Conservation (phyloP, 2,797 vertebrate species). For the Chiloscyllium punctatum region DNA sequence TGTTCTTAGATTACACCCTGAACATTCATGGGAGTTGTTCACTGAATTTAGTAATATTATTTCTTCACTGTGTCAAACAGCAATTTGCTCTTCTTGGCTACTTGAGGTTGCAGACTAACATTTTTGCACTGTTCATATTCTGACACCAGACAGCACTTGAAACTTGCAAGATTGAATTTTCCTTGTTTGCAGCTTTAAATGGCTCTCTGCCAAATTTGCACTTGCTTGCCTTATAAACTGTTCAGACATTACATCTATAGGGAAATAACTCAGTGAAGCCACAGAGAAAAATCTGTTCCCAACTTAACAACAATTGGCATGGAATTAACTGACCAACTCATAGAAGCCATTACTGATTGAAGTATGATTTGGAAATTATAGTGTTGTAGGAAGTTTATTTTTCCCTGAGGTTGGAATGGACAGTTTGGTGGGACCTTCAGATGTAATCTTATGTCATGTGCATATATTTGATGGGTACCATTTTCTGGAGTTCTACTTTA, state of each 20-base stretch:
- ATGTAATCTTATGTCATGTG: not conserved
- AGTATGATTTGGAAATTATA: too few relatives aligned
- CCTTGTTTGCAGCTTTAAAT: not conserved
- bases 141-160: not conserved
- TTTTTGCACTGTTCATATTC: not conserved
- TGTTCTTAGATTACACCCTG: not conserved
- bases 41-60: not conserved
- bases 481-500: not conserved
- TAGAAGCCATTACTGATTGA: too few relatives aligned
- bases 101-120: not conserved
- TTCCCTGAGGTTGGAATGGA: not conserved
- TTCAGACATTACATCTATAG: not conserved
- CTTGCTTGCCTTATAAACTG: not conserved
- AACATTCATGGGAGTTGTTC: not conserved
- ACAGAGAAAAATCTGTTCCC: not conserved
- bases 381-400: not conserved
- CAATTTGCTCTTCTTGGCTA: not conserved
- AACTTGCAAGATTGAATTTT: not conserved
- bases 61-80: not conserved
- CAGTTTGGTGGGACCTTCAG: not conserved
- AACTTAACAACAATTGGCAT: not conserved
- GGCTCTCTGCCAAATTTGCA: not conserved
- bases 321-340: too few relatives aligned
- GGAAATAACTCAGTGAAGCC: not conserved
- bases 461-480: not conserved